Percentiles rank a stretch among this genome's conserved stretches.
phyloP scores from a whole-genome alignment of 2,888 invertebrate genomes.

The Papilio demoleus region DNA sequence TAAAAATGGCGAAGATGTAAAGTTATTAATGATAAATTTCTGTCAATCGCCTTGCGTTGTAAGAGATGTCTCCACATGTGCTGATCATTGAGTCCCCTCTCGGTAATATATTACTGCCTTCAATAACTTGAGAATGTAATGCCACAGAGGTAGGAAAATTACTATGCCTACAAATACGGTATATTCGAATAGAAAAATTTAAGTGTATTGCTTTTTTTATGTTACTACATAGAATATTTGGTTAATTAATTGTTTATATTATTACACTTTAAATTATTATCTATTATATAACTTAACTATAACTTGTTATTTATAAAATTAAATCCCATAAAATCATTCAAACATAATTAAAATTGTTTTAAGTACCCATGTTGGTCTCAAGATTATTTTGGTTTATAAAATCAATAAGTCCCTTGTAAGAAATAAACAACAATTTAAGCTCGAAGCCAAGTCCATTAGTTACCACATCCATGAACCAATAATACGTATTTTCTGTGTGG shows the following conservation, averaged over 20 bases:
- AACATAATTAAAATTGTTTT: no score
- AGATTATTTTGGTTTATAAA: no score
- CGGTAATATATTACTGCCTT: constrained; percentile 62
- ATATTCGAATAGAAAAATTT: neutral
- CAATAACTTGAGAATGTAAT: constrained; percentile 50
- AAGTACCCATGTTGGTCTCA: no score
- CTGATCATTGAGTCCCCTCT: constrained; percentile 45
- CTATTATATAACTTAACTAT: no score
- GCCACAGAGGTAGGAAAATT: constrained; percentile 30
- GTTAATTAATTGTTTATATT: no score
- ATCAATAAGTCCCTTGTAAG: no score
- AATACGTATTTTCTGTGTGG: constrained; percentile 44
- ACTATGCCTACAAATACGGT: constrained; percentile 18
- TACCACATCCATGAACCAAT: constrained; percentile 41
- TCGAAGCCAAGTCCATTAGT: constrained; percentile 18
- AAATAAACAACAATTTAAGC: neutral
- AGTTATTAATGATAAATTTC: constrained; percentile 33
- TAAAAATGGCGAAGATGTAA: neutral
- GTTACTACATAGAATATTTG: no score
- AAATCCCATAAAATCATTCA: no score
- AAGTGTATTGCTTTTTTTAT: neutral
- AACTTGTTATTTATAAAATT: no score
- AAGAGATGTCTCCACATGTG: constrained; percentile 36
- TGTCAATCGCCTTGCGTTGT: constrained; percentile 34
- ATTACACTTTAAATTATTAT: no score